Conservation (phyloP, 2,797 vertebrate genomes). For the Semaprochilodus insignis region DNA sequence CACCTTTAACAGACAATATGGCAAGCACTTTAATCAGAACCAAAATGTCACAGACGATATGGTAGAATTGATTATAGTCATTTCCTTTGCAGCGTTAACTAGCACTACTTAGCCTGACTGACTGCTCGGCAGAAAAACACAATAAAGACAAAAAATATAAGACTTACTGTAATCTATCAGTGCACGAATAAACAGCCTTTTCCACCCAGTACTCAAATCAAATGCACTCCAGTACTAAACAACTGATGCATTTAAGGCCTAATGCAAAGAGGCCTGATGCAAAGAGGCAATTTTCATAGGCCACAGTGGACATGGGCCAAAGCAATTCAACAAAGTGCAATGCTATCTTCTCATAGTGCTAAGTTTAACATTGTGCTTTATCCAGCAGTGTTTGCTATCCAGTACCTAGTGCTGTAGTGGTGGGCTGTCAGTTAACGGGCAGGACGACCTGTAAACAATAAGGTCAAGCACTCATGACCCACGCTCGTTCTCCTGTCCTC, state of each 20-base stretch:
- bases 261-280: conserved; percentile 73
- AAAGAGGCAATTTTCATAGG: conserved; percentile 65
- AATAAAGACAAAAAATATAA: conserved; percentile 28
- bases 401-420: neutral
- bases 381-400: neutral
- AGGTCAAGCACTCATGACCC: conserved; percentile 7
- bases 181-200: neutral
- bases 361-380: neutral
- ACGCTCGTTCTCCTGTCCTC: neutral
- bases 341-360: neutral
- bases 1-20: neutral
- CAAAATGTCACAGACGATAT: neutral
- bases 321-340: neutral
- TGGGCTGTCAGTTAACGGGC: neutral
- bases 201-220: conserved; percentile 28
- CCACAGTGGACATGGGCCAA: conserved; percentile 19
- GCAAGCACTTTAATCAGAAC: neutral
- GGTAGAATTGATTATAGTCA: neutral
- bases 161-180: conserved; percentile 47
- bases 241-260: conserved; percentile 57
- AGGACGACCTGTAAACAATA: neutral
- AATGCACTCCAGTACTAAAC: conserved; percentile 32
- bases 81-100: neutral
- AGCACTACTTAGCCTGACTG: neutral
- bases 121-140: neutral